Percentiles rank a stretch among this genome's conserved stretches.
Conservation (phyloP, 2,113 vertebrate genomes). For the Syngnathus typhle region DNA sequence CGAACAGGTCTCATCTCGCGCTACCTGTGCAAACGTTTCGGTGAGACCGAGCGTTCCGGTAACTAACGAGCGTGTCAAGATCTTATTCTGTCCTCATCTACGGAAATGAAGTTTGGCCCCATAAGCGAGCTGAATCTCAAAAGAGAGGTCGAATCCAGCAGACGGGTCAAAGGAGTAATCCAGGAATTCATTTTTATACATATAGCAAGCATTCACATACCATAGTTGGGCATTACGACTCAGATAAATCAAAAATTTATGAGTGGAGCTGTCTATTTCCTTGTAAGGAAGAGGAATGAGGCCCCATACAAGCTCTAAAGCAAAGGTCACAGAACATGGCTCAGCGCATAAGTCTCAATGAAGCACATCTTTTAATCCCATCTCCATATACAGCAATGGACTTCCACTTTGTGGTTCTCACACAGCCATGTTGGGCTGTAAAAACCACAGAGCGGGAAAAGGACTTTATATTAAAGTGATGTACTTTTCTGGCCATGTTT, state of each 20-base stretch:
- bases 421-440: not conserved
- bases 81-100: constrained; percentile 64
- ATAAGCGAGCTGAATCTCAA: constrained; percentile 50
- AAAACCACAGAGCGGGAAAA: not conserved
- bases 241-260: constrained; percentile 1
- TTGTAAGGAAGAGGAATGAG: constrained; percentile 46
- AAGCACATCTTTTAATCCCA: constrained; percentile 18
- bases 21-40: constrained; percentile 13
- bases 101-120: constrained; percentile 58
- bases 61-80: constrained; percentile 52
- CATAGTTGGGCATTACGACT: not conserved
- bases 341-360: constrained; percentile 32
- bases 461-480: not conserved
- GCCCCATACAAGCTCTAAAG: not conserved
- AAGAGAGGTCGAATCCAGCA: constrained; percentile 21
- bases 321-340: constrained; percentile 19
- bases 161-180: not conserved
- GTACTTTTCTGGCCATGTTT: not conserved
- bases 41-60: constrained; percentile 39
- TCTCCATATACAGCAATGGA: constrained; percentile 48
- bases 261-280: constrained; percentile 24
- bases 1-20: constrained; percentile 45
- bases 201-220: not conserved
- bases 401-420: not conserved
- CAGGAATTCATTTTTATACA: constrained; percentile 9